Evolutionary conservation across 1,140 invertebrate genomes (phyloP), one percentile per base, ranked within the genome.

Genomic region (Tachypleus tridentatus): DNA sequence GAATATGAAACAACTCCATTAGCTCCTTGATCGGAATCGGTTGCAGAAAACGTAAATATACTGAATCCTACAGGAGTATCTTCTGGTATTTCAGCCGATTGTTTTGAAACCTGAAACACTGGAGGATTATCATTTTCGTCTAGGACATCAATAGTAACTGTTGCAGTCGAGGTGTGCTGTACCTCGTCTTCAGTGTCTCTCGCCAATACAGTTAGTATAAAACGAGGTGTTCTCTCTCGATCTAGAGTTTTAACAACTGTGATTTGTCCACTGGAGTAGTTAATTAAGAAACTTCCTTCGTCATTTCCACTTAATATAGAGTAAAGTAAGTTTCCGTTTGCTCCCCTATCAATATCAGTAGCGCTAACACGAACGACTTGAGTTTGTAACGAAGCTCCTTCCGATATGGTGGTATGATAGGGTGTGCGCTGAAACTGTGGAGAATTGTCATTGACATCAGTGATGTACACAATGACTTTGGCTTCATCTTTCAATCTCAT

Each of bases 91-190:
- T 86, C 81, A 5, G 70, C 72, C 47, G 61, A 47, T 51, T 61
- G 54, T 3, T 57, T 68, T 5, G 63, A 62, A 47, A 62, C 64
- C 0, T 85, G 82, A 72, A 95, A 94, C 66, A 85, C 80, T 0
- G 94, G 94, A 0, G 84, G 82, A 74, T 96, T 94, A 76, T 98
- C 96, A 77, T 98, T 98, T 77, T 93, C 92, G 77, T 98, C 95
- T 9, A 93, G 74, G 4, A 95, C 84, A 57, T 90, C 84, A 4
- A 98, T 82, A 3, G 80, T 81, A 0, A 97, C 86, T 4, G 83
- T 87, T 0, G 89, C 85, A 4, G 85, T 87, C 0, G 89, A 82
- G 7, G 53, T 54, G 53, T 54, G 53, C 53, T 84, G 87, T 0
- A 93, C 76, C 29, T 29, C 29, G 29, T 29, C 29, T 29, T 88